phyloP scores from a whole-genome alignment of 2,113 vertebrate genomes.

The Chloropsis cyanopogon region DNA sequence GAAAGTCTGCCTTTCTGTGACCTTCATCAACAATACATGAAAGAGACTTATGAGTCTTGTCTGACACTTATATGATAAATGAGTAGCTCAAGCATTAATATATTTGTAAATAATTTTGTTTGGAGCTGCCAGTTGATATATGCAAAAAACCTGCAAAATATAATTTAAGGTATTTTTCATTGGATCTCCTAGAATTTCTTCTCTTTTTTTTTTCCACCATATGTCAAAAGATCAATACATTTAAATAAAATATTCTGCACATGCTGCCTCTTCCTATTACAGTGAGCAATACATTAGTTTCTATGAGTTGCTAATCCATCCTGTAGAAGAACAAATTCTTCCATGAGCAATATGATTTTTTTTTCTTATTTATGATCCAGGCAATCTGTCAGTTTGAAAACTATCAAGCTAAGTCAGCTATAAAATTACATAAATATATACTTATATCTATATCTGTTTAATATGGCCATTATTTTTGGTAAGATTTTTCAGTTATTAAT shows the following conservation, averaged over 20 bases:
- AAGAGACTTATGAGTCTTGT: background rate
- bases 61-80: background rate
- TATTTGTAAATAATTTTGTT: background rate
- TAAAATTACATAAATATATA: background rate
- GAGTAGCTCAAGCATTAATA: background rate
- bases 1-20: background rate
- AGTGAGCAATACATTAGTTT: background rate
- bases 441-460: background rate
- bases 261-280: background rate
- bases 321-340: background rate
- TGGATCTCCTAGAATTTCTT: background rate
- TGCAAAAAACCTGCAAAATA: background rate
- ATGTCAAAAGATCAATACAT: background rate
- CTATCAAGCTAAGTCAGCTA: background rate
- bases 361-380: background rate
- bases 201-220: background rate
- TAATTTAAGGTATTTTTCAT: background rate
- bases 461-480: background rate
- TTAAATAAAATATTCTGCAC: conserved; percentile 23
- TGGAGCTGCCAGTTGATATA: background rate
- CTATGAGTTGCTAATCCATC: background rate
- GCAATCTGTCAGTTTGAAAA: background rate
- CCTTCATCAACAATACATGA: background rate
- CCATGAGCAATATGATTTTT: background rate
- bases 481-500: background rate